Evolutionary conservation across 1,140 invertebrate species (phyloP).

Genomic region (Hyposmocoma kahamanoa): DNA sequence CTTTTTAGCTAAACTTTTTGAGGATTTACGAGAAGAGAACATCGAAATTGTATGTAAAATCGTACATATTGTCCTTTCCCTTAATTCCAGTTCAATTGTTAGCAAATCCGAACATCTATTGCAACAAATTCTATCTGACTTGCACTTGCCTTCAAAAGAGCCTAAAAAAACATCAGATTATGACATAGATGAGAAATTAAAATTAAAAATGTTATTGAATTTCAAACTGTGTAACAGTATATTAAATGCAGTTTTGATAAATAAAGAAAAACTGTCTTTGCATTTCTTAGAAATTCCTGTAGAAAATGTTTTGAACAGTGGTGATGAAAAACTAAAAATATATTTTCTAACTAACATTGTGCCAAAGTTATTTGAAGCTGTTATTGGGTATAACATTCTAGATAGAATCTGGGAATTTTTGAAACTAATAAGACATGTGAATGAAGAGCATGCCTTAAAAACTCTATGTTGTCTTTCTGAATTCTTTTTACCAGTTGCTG

Average conservation of each 20-base stretch:
- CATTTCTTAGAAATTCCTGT: constrained; percentile 42
- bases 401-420: constrained; percentile 50
- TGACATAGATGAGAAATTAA: not conserved
- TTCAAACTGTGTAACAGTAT: constrained; percentile 45
- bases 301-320: constrained; percentile 31
- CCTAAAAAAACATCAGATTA: not conserved
- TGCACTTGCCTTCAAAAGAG: constrained; percentile 18
- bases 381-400: constrained; percentile 42
- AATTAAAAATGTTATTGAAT: constrained; percentile 16
- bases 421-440: constrained; percentile 18
- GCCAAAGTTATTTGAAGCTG: constrained; percentile 31
- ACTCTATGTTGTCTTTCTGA: constrained; percentile 47
- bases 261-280: constrained; percentile 27
- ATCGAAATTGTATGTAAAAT: constrained; percentile 40
- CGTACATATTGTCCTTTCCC: constrained; percentile 31
- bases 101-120: constrained; percentile 56
- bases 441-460: constrained; percentile 29
- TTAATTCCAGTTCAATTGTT: constrained; percentile 34
- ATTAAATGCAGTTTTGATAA: constrained; percentile 35
- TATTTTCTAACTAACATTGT: constrained; percentile 48
- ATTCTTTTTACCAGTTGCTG: constrained; percentile 41
- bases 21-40: constrained; percentile 28
- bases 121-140: constrained; percentile 45
- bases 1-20: constrained; percentile 42
- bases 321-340: constrained; percentile 36